Evolutionary conservation across 2,797 vertebrate genomes (phyloP).

Genomic region (Sparidentex hasta): DNA sequence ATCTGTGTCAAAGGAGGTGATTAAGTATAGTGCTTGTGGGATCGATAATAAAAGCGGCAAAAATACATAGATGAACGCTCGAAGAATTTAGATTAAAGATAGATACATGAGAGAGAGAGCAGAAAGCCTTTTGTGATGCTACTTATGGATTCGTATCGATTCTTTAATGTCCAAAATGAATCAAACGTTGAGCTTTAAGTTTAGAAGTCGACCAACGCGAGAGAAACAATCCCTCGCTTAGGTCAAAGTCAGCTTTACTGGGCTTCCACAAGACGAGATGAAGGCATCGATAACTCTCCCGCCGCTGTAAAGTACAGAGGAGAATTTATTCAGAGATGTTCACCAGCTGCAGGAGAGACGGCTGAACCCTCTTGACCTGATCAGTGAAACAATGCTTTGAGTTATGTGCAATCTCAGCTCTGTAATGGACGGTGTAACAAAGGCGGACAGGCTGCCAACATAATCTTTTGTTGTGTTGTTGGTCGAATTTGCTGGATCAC

Average conservation of each 20-base stretch:
- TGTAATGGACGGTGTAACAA: slow-evolving; percentile 3
- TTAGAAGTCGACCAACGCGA: neutral
- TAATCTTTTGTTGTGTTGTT: slow-evolving; percentile 19
- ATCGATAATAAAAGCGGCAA: neutral
- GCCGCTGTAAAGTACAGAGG: slow-evolving; percentile 16
- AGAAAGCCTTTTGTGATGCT: neutral
- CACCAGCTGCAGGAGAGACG: slow-evolving; percentile 13
- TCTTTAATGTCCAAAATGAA: neutral
- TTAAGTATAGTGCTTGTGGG: neutral
- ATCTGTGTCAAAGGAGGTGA: neutral
- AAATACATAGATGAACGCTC: neutral
- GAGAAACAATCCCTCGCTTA: slow-evolving; percentile 12
- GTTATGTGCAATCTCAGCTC: neutral
- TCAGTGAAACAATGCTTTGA: slow-evolving; percentile 15
- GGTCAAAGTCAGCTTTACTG: slow-evolving; percentile 17
- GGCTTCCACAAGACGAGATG: slow-evolving; percentile 12
- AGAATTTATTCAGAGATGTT: slow-evolving; percentile 28
- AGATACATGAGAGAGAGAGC: neutral
- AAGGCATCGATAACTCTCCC: slow-evolving; percentile 23
- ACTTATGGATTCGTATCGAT: neutral
- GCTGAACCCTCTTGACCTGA: slow-evolving; percentile 31
- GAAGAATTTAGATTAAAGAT: neutral
- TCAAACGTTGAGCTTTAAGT: neutral
- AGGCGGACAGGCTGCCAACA: slow-evolving; percentile 10
- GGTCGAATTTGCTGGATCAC: slow-evolving; percentile 21